phyloP scores from a whole-genome alignment of 2,113 vertebrate genomes.

The Cichladusa arquata region DNA sequence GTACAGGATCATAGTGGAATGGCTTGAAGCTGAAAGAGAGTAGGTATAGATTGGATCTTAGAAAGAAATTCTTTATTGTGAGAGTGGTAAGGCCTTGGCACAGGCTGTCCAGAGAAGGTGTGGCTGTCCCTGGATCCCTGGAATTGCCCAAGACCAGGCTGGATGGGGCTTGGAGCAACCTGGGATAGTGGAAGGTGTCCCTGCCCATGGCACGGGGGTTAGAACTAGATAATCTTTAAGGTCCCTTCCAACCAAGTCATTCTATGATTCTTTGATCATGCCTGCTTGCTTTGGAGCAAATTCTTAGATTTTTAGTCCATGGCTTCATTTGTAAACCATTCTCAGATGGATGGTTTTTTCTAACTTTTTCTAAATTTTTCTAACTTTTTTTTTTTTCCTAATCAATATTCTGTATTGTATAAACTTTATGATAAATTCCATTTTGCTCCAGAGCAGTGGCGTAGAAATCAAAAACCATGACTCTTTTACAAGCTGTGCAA shows the following conservation, averaged over 20 bases:
- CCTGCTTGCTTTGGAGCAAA: neutral
- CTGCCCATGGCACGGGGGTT: accelerated
- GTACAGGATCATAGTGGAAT: neutral
- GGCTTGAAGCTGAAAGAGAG: neutral
- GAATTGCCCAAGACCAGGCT: neutral
- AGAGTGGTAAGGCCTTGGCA: neutral
- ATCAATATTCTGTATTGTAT: neutral
- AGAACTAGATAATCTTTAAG: neutral
- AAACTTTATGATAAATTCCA: neutral
- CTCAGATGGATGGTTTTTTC: neutral
- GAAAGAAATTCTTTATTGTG: neutral
- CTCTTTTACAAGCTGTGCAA: neutral
- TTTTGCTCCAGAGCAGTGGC: accelerated
- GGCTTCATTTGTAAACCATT: neutral
- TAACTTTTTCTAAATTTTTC: neutral
- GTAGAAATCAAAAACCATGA: neutral
- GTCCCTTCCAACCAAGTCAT: neutral
- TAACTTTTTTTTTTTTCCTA: neutral
- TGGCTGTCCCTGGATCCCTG: neutral
- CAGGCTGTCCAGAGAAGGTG: accelerated
- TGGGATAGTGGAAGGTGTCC: neutral
- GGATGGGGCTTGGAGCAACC: neutral
- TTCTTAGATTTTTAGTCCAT: neutral
- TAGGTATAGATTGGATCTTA: neutral
- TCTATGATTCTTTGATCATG: neutral